Conservation (phyloP, 2,888 invertebrate genomes). For the Xestia rhomboidea region DNA sequence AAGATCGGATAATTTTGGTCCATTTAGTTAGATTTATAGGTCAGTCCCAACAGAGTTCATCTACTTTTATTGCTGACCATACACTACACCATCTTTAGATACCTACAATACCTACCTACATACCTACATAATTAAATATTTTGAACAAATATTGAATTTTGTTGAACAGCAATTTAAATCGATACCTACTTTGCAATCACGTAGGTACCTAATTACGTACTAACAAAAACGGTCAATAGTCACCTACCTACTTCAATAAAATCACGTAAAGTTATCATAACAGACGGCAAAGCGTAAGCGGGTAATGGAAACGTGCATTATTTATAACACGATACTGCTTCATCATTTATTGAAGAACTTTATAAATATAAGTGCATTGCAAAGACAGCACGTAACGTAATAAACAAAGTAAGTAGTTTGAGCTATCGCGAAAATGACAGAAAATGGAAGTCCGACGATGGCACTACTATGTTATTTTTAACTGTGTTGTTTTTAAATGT, state of each 20-base stretch:
- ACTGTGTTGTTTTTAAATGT: slow-evolving; percentile 74
- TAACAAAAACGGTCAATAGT: background rate
- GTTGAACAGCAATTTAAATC: background rate
- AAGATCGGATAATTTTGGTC: background rate
- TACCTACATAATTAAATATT: background rate
- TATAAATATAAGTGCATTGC: slow-evolving; percentile 69
- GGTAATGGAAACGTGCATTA: slow-evolving; percentile 63
- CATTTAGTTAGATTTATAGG: background rate
- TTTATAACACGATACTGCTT: slow-evolving; percentile 45
- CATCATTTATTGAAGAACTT: slow-evolving; percentile 52
- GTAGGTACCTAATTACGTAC: background rate
- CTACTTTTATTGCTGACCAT: background rate
- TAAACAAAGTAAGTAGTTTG: slow-evolving; percentile 57
- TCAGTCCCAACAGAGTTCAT: background rate
- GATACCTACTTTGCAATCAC: background rate
- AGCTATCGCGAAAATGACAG: slow-evolving; percentile 79
- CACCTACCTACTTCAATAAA: slow-evolving; percentile 15
- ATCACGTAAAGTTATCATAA: slow-evolving; percentile 24
- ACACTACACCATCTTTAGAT: background rate
- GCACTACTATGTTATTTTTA: slow-evolving; percentile 78
- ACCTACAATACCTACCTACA: no score
- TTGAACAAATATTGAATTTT: background rate
- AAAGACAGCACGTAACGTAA: slow-evolving; percentile 64
- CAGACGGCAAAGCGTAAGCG: slow-evolving; percentile 9
- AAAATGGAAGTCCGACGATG: slow-evolving; percentile 85